Base-by-base conservation (phyloP, 2,888 invertebrate genomes). In the Netelia fuscicornis region DNA sequence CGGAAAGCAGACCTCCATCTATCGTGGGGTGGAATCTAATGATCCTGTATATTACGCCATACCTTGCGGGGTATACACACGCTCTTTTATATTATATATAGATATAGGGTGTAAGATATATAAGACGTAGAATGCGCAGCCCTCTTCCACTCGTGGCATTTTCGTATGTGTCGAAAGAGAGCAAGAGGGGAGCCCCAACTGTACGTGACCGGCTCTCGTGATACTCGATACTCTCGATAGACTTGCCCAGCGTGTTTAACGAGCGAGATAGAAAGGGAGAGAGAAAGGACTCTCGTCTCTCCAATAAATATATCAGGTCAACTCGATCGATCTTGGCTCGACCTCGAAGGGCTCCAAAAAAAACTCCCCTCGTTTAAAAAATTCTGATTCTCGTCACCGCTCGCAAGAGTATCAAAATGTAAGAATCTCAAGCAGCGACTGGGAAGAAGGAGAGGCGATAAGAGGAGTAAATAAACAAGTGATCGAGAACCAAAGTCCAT, bases 291-390 rank as follows among this genome's bases (percentile, higher is more conserved):
- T 64, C 23, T 65, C 30, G 30, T 56, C 65, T 10, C 30, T 56
- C 65, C 65, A 25, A 80, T 80, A 72, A 80, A 80, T 72, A 72
- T 80, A 72, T 80, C 25, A 48, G 80, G 58, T 65, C 65, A 58
- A 72, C 13, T 48, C 25, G 72, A 72, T 72, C 80, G 80, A 72
- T 72, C 54, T 20, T 23, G 6, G n/a, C 62, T 42, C 2, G 42
- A 17, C 10, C 54, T 44, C 23, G 8, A 13, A 44, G 62, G 70
- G 37, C 3, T 64, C 17, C 13, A 71, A 64, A n/a, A 17, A 17
- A 62, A 70, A 52, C 17, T 67, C 17, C 8, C 13, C 30, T 13
- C 42, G 37, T 20, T 54, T 6, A 25, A 44, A 48, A n/a, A 67
- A 48, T 48, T 20, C 20, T 23, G 11, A 5, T 65, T 20, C 42